phyloP scores from a whole-genome alignment of 1,140 invertebrate species.

The Anastatus disparis region DNA sequence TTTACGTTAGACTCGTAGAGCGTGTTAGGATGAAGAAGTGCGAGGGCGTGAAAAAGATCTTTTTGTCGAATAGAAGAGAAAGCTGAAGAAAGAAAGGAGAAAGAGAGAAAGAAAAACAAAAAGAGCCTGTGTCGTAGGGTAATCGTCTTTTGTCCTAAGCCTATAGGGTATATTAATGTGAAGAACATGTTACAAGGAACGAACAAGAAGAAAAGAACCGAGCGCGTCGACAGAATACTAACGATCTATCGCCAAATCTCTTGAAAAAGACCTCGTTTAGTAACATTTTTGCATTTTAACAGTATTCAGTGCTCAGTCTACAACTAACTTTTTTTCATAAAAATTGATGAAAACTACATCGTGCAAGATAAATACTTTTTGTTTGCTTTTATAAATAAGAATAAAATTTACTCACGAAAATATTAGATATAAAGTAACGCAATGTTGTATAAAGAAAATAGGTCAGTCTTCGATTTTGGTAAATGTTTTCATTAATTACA shows the following conservation, averaged over 20 bases:
- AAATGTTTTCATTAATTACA: too few species aligned
- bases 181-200: slow-evolving; percentile 62
- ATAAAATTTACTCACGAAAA: too few species aligned
- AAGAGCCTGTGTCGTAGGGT: slow-evolving; percentile 44
- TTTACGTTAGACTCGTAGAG: slow-evolving; percentile 54
- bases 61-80: slow-evolving; percentile 13
- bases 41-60: slow-evolving; percentile 26
- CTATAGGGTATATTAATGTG: slow-evolving; percentile 66
- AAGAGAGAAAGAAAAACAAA: slow-evolving; percentile 46
- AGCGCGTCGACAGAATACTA: slow-evolving; percentile 58
- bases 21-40: slow-evolving; percentile 15
- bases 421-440: too few species aligned
- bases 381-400: too few species aligned
- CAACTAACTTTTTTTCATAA: background rate
- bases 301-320: slow-evolving; percentile 32
- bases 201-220: slow-evolving; percentile 52
- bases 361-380: too few species aligned
- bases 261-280: slow-evolving; percentile 55
- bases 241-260: slow-evolving; percentile 60
- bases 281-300: slow-evolving; percentile 66
- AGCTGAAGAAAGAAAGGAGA: too few species aligned
- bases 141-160: slow-evolving; percentile 66
- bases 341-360: too few species aligned
- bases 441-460: too few species aligned
- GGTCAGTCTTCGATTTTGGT: too few species aligned